Evolutionary conservation across 2,797 vertebrate genomes (phyloP).

Genomic region (Crocidura indochinensis): DNA sequence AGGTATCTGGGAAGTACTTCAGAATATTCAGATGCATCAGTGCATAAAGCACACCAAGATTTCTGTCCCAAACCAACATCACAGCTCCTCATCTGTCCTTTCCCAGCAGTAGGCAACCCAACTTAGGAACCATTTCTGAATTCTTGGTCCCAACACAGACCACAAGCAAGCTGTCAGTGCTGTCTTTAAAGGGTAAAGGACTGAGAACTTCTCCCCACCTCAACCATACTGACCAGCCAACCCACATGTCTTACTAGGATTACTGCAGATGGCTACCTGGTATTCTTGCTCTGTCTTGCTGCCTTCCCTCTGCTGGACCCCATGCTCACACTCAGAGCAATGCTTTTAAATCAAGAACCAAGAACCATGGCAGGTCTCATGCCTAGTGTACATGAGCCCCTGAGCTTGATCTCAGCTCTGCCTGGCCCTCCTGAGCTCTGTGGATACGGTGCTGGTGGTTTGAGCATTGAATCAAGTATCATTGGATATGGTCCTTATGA

Average conservation of each 20-base stretch:
- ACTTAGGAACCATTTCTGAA: slow-evolving; percentile 18
- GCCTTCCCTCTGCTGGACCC: background rate
- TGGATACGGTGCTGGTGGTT: too few species aligned
- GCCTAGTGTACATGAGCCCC: too few species aligned
- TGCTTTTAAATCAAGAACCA: slow-evolving; percentile 16
- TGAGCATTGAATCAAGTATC: too few species aligned
- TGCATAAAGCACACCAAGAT: background rate
- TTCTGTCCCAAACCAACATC: background rate
- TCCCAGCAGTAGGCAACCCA: background rate
- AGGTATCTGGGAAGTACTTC: background rate
- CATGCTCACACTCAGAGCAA: background rate
- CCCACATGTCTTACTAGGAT: background rate
- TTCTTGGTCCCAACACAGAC: background rate
- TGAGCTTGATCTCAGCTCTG: too few species aligned
- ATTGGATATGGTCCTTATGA: too few species aligned
- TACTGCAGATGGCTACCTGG: background rate
- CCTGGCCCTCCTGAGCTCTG: too few species aligned
- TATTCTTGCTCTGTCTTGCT: background rate
- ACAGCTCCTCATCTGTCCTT: background rate
- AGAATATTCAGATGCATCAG: background rate
- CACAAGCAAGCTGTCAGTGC: background rate
- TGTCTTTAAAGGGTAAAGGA: background rate
- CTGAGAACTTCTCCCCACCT: background rate
- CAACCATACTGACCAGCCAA: background rate
- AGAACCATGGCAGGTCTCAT: background rate